Percentiles rank a stretch among this genome's conserved stretches.
phyloP scores from a whole-genome alignment of 2,113 vertebrate genomes.

The Eidolon helvum region DNA sequence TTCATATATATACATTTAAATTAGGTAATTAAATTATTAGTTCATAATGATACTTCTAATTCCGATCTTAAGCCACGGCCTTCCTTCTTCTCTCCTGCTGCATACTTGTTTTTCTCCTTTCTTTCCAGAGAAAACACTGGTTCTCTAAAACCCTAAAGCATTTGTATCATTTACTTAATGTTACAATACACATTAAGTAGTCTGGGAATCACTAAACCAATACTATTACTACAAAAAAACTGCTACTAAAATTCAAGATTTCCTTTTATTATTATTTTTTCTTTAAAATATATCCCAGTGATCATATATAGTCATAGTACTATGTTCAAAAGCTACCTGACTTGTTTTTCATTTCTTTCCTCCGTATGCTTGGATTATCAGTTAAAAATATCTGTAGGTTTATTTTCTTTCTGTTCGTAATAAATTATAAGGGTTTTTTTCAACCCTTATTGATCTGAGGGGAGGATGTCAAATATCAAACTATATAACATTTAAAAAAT shows the following conservation, averaged over 20 bases:
- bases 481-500: not conserved
- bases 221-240: not conserved
- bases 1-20: too few species aligned
- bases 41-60: not conserved
- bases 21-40: not conserved
- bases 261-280: not conserved
- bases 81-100: not conserved
- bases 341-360: not conserved
- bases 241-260: not conserved
- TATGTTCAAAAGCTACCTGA: not conserved
- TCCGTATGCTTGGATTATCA: not conserved
- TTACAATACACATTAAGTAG: not conserved
- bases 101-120: not conserved
- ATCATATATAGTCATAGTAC: not conserved
- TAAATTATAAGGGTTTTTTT: not conserved
- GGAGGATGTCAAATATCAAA: not conserved
- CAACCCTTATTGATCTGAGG: not conserved
- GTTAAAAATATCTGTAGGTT: not conserved
- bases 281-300: not conserved
- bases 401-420: not conserved
- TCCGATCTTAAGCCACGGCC: not conserved
- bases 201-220: not conserved
- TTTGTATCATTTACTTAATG: not conserved
- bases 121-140: not conserved
- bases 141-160: not conserved